Evolutionary conservation across 2,113 vertebrate genomes (phyloP).

Genomic region (Lepus europaeus): DNA sequence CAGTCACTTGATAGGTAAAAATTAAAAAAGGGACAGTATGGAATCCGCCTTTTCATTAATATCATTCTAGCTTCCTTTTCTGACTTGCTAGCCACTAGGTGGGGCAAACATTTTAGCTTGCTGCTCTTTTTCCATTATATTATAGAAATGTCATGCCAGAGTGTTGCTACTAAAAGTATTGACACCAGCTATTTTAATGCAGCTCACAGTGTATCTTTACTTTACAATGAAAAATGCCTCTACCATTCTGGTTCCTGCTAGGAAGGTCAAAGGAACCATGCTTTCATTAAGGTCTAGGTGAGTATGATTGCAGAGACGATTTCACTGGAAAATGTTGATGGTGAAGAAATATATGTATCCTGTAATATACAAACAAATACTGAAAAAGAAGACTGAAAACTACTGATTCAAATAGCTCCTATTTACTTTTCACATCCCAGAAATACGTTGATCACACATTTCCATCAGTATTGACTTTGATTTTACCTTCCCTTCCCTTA

Average conservation of each 20-base stretch:
- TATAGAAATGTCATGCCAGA: not conserved
- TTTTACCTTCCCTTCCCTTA: not conserved
- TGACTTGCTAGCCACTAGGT: not conserved
- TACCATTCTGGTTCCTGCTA: not conserved
- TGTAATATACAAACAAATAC: not conserved
- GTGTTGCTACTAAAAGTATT: not conserved
- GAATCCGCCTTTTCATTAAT: not conserved
- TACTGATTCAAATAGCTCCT: not conserved
- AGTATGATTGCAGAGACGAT: not conserved
- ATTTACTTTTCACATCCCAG: not conserved
- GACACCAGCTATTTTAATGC: not conserved
- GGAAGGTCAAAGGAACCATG: constrained; percentile 36
- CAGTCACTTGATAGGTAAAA: not conserved
- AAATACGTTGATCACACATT: not conserved
- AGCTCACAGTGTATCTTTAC: not conserved
- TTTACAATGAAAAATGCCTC: constrained; percentile 38
- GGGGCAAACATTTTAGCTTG: not conserved
- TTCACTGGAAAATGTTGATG: not conserved
- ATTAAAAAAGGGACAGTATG: not conserved
- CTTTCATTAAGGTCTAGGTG: not conserved
- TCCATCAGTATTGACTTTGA: not conserved
- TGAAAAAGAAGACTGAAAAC: not conserved
- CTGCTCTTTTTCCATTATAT: not conserved
- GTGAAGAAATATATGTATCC: not conserved
- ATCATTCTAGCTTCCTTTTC: not conserved